Percentiles rank a stretch among this genome's conserved stretches.
Evolutionary conservation across 2,797 vertebrate genomes (phyloP).

Genomic region (Siniperca undulata): DNA sequence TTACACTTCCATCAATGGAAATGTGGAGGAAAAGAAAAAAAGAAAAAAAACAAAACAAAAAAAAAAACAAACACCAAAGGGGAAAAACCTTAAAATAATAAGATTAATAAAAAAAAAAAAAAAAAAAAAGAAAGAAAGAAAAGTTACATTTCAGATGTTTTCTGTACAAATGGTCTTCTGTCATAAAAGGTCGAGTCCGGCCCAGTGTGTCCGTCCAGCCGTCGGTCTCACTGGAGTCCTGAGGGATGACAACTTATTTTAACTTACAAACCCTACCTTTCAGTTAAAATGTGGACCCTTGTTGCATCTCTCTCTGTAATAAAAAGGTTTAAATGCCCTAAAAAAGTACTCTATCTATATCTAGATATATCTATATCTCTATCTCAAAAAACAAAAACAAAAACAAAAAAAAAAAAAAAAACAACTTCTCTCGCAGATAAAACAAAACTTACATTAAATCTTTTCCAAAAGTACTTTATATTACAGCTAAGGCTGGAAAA

Average conservation of each 20-base stretch:
- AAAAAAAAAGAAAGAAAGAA: constrained; percentile 87
- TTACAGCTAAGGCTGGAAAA: too few relatives aligned
- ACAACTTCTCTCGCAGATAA: too few relatives aligned
- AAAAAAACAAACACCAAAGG: constrained; percentile 88
- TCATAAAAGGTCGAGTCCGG: constrained; percentile 82
- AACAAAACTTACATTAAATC: too few relatives aligned
- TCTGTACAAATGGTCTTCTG: constrained; percentile 96
- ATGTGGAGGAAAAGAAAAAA: constrained; percentile 92
- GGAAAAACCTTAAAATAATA: constrained; percentile 73
- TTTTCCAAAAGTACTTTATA: too few relatives aligned
- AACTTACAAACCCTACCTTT: too few relatives aligned
- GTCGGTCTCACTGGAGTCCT: constrained; percentile 75
- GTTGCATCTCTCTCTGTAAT: too few relatives aligned
- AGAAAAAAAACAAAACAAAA: constrained; percentile 87
- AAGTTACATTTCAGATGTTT: constrained; percentile 93
- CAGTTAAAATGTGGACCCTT: too few relatives aligned
- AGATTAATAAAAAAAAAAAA: constrained; percentile 86
- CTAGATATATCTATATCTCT: too few relatives aligned
- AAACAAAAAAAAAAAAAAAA: too few relatives aligned
- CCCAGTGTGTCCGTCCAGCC: constrained; percentile 73
- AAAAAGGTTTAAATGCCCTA: too few relatives aligned
- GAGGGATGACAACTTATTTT: neutral
- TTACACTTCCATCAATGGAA: constrained; percentile 99
- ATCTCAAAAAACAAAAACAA: too few relatives aligned
- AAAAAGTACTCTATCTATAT: too few relatives aligned